A percentile compares a stretch with the other conserved stretches of the same genome.
phyloP scores from a whole-genome alignment of 2,113 vertebrate genomes.

The Pelusios castaneus region DNA sequence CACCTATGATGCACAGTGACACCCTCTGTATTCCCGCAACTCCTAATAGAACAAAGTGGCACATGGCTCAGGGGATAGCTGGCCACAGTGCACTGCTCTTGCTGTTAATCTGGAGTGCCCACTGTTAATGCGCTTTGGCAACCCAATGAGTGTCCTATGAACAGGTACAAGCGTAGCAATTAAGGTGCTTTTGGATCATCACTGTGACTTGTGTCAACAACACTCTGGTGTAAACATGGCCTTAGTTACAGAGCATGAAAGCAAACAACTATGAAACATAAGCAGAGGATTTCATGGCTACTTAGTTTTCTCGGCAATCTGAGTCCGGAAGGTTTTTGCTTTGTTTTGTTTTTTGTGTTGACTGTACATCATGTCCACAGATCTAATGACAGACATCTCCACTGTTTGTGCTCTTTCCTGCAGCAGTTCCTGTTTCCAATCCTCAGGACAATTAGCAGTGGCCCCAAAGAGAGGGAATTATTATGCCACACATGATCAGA shows the following conservation, averaged over 20 bases:
- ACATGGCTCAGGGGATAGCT: too few species aligned
- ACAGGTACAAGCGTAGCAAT: too few species aligned
- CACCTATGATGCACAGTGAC: too few species aligned
- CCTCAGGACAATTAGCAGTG: background rate
- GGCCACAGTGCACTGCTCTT: too few species aligned
- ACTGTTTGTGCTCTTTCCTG: slow-evolving; percentile 28
- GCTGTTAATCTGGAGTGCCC: too few species aligned
- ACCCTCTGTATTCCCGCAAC: too few species aligned
- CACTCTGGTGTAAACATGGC: too few species aligned
- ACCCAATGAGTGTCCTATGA: too few species aligned
- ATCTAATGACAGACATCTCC: background rate
- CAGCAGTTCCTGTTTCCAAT: background rate
- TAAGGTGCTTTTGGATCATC: too few species aligned
- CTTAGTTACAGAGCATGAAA: background rate
- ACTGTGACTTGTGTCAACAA: too few species aligned
- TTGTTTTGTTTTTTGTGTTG: slow-evolving; percentile 19
- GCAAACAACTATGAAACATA: background rate
- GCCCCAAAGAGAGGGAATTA: background rate
- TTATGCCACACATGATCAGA: rapidly evolving
- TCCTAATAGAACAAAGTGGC: too few species aligned
- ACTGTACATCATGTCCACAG: background rate
- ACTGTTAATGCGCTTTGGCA: too few species aligned
- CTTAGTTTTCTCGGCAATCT: background rate
- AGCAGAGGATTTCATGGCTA: background rate
- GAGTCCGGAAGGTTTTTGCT: background rate